A percentile compares a stretch with the other conserved stretches of the same genome.
These are phyloP conservation scores for Idaea biselata DNA, from an alignment of 2,888 invertebrate genomes.

Conservation along the genomic window DNA sequence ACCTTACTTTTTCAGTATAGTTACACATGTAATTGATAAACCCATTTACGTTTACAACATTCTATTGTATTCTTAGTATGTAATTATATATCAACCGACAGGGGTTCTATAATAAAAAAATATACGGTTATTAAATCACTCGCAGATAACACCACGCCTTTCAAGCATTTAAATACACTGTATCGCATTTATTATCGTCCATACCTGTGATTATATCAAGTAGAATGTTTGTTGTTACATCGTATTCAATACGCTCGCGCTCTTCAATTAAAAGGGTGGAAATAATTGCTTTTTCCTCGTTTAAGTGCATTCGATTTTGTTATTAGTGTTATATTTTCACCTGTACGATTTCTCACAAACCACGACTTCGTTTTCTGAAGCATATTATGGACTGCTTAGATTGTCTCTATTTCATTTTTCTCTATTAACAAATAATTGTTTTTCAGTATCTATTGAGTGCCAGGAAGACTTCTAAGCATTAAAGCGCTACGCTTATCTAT, in stretches of 20 bases:
- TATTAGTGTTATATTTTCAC: neutral
- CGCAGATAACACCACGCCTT: neutral
- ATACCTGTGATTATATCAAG: neutral
- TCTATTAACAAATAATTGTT: too few relatives aligned
- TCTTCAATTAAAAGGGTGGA: neutral
- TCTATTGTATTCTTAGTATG: too few relatives aligned
- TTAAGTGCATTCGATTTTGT: neutral
- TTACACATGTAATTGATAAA: too few relatives aligned
- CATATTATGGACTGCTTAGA: neutral
- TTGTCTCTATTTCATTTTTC: neutral
- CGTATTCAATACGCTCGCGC: neutral
- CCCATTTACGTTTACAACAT: too few relatives aligned
- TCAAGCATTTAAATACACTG: neutral
- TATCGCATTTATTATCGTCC: neutral
- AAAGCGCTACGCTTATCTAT: too few relatives aligned
- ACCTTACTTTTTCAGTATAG: too few relatives aligned
- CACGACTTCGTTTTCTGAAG: neutral
- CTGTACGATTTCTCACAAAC: neutral
- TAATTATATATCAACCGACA: too few relatives aligned
- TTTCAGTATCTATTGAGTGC: too few relatives aligned
- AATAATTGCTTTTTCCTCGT: neutral
- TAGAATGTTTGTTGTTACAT: neutral
- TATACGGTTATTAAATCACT: too few relatives aligned
- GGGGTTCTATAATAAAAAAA: too few relatives aligned
- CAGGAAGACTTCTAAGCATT: too few relatives aligned